Conservation (phyloP, 1,140 invertebrate species). For the Drosophila leontia region DNA sequence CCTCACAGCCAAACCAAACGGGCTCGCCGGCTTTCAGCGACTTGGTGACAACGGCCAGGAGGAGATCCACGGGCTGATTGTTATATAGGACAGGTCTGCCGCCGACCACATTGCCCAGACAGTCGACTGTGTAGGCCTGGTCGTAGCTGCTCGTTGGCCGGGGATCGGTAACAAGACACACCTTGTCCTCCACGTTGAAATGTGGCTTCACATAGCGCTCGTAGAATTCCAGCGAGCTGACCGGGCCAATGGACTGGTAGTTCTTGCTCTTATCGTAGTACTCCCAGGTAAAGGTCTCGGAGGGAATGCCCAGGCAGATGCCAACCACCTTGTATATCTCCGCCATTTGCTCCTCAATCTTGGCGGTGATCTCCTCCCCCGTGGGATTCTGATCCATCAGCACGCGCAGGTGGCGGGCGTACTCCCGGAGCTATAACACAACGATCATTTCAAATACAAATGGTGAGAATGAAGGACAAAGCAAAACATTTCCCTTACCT, state of each 20-base stretch:
- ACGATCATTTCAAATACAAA: not conserved
- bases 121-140: constrained; percentile 94
- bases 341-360: constrained; percentile 89
- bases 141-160: constrained; percentile 91
- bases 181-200: constrained; percentile 94
- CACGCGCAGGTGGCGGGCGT: constrained; percentile 89
- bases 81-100: constrained; percentile 92
- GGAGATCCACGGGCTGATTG: constrained; percentile 92
- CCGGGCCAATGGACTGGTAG: constrained; percentile 90
- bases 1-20: constrained; percentile 98
- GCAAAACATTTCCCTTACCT: constrained; percentile 86
- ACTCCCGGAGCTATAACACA: constrained; percentile 90
- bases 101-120: constrained; percentile 93
- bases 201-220: constrained; percentile 91
- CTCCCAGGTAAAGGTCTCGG: constrained; percentile 93
- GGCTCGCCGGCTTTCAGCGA: constrained; percentile 93
- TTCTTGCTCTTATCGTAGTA: constrained; percentile 95
- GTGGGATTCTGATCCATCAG: constrained; percentile 86
- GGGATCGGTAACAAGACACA: constrained; percentile 94
- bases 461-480: not conserved
- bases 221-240: constrained; percentile 93
- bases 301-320: constrained; percentile 92
- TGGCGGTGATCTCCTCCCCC: constrained; percentile 85
- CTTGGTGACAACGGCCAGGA: constrained; percentile 90
- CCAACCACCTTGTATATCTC: constrained; percentile 93